phyloP scores from a whole-genome alignment of 2,113 vertebrate genomes.

The Varanus komodoensis region DNA sequence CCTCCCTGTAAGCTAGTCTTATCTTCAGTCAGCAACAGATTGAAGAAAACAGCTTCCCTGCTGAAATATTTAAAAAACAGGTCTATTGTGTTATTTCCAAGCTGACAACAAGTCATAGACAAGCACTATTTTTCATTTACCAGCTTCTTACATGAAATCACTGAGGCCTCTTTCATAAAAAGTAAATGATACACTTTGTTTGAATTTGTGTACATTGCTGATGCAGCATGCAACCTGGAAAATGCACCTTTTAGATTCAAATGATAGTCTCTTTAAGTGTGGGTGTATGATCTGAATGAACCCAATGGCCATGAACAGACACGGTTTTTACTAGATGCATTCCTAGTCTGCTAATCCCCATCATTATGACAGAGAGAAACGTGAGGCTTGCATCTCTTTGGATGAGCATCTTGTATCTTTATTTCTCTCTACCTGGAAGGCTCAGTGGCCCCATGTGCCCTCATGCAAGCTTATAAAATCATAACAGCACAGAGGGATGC shows the following conservation, averaged over 20 bases:
- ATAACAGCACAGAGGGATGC: not conserved
- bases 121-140: not conserved
- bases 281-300: slow-evolving; percentile 6
- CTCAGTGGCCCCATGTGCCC: not conserved
- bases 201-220: not conserved
- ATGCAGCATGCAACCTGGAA: not conserved
- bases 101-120: not conserved
- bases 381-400: not conserved
- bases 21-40: too few relatives aligned
- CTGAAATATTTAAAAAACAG: not conserved
- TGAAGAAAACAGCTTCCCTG: too few relatives aligned
- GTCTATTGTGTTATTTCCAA: not conserved
- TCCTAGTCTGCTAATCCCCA: not conserved
- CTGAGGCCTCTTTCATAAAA: not conserved
- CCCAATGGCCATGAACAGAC: not conserved
- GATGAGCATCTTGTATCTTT: not conserved
- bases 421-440: not conserved
- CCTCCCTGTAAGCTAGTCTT: too few relatives aligned
- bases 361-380: not conserved
- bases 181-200: not conserved
- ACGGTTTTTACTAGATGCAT: not conserved
- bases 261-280: slow-evolving; percentile 5
- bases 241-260: not conserved
- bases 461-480: not conserved
- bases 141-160: not conserved